Conservation (phyloP, 1,140 invertebrate species). For the Charaxes varanes region DNA sequence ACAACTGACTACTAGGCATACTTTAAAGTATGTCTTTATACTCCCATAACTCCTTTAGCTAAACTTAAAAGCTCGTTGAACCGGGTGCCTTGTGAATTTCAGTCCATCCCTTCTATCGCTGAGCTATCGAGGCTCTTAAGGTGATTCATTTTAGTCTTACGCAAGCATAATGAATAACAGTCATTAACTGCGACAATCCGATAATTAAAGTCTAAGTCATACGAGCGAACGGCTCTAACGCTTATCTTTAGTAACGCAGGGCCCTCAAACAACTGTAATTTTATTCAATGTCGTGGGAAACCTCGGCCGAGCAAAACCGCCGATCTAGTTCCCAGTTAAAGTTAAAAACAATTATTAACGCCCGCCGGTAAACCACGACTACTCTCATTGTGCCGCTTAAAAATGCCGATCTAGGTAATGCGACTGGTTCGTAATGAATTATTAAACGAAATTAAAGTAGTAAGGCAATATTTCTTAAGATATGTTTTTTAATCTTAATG, state of each 20-base stretch:
- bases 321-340: slow-evolving; percentile 63
- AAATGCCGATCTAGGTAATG: neutral
- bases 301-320: slow-evolving; percentile 47
- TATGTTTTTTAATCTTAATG: too few species aligned
- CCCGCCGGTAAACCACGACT: slow-evolving; percentile 41
- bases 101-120: too few species aligned
- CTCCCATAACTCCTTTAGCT: too few species aligned
- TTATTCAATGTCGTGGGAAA: slow-evolving; percentile 68
- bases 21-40: neutral
- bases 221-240: slow-evolving; percentile 5
- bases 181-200: too few species aligned
- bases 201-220: too few species aligned
- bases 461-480: too few species aligned
- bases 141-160: too few species aligned
- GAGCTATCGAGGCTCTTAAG: too few species aligned
- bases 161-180: too few species aligned
- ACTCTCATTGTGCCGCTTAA: slow-evolving; percentile 9
- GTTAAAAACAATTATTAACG: slow-evolving; percentile 52
- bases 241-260: slow-evolving; percentile 20
- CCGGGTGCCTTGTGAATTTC: too few species aligned
- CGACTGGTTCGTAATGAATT: neutral
- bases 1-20: too few species aligned
- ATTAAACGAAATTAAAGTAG: neutral
- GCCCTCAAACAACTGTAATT: slow-evolving; percentile 55
- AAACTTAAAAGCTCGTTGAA: too few species aligned